Evolutionary conservation across 2,888 invertebrate species (phyloP), one percentile per base, ranked within the genome.

Genomic region (Deilephila elpenor): DNA sequence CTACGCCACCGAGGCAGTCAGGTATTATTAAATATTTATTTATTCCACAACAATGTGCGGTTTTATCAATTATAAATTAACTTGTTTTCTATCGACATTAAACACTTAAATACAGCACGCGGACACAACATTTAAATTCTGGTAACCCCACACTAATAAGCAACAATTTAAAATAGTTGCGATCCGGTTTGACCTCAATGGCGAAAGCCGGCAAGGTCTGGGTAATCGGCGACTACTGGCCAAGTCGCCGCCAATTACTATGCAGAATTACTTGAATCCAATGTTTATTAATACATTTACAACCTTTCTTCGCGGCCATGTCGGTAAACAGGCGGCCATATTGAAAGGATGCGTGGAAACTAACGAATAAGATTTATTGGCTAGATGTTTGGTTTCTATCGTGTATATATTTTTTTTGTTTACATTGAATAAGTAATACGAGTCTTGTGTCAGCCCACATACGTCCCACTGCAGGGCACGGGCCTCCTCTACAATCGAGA

Each of bases 181-280:
- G 34, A 62, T 71, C 34, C 70, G 73, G 67, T 76, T 71, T 75
- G 75, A 71, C 76, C 74, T 74, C 71, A 73, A 71, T 20, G 75
- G 79, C 77, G 80, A 80, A 80, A 80, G 80, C 77, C 73, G 74
- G 71, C 79, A 80, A 77, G 79, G 80, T 78, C 74, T 60, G 72
- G 74, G 74, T 74, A 60, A 70, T 60, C 51, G 61, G 29, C 51
- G 19, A 53, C 61, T 72, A 56, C 64, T 51, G 67, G 51, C 17
- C 17, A 67, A 5, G 34, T n/a, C 6, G 19, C n/a, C 37, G 14
- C 44, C 51, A 67, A 67, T 67, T 67, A 67, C 67, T 51, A 62
- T n/a, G 34, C 37, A 62, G n/a, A 56, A 34, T 62, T 62, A 51
- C 67, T 25, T 67, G 51, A 17, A 20, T 67, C 37, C 20, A 25